phyloP scores from a whole-genome alignment of 2,113 vertebrate species.

The Nothobranchius furzeri region DNA sequence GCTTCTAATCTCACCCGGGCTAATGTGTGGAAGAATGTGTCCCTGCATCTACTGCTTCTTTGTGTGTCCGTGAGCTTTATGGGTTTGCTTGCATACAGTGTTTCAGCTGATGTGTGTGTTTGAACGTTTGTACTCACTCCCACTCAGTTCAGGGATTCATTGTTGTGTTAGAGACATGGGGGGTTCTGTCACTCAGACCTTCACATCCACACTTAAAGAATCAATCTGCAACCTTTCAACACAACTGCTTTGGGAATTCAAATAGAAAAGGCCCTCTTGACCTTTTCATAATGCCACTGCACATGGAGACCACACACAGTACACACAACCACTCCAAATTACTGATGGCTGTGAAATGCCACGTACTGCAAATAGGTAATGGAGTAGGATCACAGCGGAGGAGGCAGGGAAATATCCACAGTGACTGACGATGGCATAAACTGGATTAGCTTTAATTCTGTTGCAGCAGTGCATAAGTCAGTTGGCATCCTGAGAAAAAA shows the following conservation, averaged over 20 bases:
- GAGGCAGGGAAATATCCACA: slow-evolving; percentile 27
- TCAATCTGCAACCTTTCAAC: slow-evolving; percentile 44
- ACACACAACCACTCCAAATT: slow-evolving; percentile 38
- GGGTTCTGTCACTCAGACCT: slow-evolving; percentile 30
- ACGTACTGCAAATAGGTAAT: slow-evolving; percentile 40
- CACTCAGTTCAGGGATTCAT: slow-evolving; percentile 1
- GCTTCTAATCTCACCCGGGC: slow-evolving; percentile 46
- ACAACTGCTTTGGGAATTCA: slow-evolving; percentile 26
- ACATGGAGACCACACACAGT: slow-evolving; percentile 47
- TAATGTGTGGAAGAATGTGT: neutral
- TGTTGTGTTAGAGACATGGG: slow-evolving; percentile 1
- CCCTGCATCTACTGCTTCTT: slow-evolving; percentile 10
- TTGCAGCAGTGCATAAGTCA: slow-evolving; percentile 19
- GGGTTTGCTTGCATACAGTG: neutral
- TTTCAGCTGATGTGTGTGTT: neutral
- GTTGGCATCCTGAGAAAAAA: slow-evolving; percentile 10
- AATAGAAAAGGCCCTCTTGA: slow-evolving; percentile 42
- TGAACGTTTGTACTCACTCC: neutral
- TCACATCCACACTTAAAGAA: slow-evolving; percentile 18
- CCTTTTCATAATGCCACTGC: slow-evolving; percentile 51
- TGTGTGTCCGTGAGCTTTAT: slow-evolving; percentile 4
- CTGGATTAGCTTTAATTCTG: slow-evolving; percentile 43
- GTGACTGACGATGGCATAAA: slow-evolving; percentile 24
- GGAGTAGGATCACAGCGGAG: slow-evolving; percentile 38
- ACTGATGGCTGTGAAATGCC: slow-evolving; percentile 48